Base-by-base conservation (phyloP, 1,140 invertebrate species). In the Chrysoperla carnea region DNA sequence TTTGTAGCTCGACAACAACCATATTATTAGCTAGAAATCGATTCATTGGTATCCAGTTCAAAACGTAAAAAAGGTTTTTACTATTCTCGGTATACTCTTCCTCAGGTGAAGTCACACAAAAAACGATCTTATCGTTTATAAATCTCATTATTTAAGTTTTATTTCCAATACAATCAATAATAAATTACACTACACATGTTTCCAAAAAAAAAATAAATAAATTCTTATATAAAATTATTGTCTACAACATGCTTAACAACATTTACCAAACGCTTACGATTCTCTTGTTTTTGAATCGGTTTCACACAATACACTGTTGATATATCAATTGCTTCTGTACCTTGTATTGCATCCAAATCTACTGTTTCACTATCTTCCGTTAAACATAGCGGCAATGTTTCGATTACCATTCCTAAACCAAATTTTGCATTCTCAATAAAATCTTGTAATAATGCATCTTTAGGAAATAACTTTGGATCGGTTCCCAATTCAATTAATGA, bases 171-270 rank as follows among this genome's bases (percentile, higher is more conserved):
- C 17, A 23, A 5, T 23, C 17, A 3, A 23, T 23, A 23, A 23
- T 23, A 23, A 23, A 23, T 3, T 23, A 23, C 5, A 23, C 5
- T n/a, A 23, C 5, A 23, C 2, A 23, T 23, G 5, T 23, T 23
- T 23, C 17, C 17, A 3, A 23, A 5, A 2, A 23, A 23, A 23
- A 23, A 60, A 58, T 61, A 40, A 58, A 56, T 8, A 38, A 46
- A 0, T 33, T 45, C 55, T 53, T 60, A 69, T 56, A 78, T 64
- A 52, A 69, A 78, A 15, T 66, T 71, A 45, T 62, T 66, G 46
- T 78, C 68, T 7, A 76, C 67, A 43, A 70, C 74, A 52, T 78
- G 71, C 29, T 73, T 66, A n/a, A 78, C 61, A 12, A 75, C 66
- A 45, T 74, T 64, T 0, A 73, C 72, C 43, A 77, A 57, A 39